Conservation (phyloP, 2,888 invertebrate species). For the Dolichomitus sp. region DNA sequence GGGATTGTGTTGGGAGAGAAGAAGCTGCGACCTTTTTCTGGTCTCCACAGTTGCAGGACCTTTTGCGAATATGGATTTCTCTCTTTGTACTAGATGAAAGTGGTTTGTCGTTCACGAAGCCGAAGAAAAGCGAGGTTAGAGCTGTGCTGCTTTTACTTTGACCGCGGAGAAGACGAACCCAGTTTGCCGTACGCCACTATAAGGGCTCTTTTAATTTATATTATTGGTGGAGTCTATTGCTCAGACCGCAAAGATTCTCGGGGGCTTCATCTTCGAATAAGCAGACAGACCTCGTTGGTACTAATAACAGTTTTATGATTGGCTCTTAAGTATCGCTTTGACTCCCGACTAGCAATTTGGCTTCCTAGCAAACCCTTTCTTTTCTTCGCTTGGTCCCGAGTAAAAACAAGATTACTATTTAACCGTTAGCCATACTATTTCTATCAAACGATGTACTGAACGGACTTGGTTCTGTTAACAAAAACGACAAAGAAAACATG, state of each 20-base stretch:
- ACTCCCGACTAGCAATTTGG: conserved; percentile 66
- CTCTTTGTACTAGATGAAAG: conserved; percentile 69
- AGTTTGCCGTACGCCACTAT: conserved; percentile 53
- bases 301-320: conserved; percentile 77
- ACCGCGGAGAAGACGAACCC: not conserved
- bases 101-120: conserved; percentile 65
- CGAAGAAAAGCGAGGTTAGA: conserved; percentile 45
- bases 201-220: conserved; percentile 79
- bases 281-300: conserved; percentile 71
- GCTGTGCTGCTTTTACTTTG: conserved; percentile 5
- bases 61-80: conserved; percentile 41
- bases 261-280: conserved; percentile 63
- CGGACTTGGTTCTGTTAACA: not conserved
- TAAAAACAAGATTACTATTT: not conserved
- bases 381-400: not conserved
- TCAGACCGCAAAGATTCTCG: conserved; percentile 22
- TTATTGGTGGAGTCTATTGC: conserved; percentile 72
- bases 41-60: conserved; percentile 40
- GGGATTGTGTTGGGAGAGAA: conserved; percentile 44
- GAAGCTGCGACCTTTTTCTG: conserved; percentile 63
- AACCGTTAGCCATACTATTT: not conserved
- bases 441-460: too few species aligned
- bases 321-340: conserved; percentile 70
- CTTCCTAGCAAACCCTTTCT: conserved; percentile 49
- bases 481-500: too few species aligned